A percentile compares a stretch with the other conserved stretches of the same genome.
phyloP scores from a whole-genome alignment of 2,797 vertebrate species.

The Fistularia commersonii region DNA sequence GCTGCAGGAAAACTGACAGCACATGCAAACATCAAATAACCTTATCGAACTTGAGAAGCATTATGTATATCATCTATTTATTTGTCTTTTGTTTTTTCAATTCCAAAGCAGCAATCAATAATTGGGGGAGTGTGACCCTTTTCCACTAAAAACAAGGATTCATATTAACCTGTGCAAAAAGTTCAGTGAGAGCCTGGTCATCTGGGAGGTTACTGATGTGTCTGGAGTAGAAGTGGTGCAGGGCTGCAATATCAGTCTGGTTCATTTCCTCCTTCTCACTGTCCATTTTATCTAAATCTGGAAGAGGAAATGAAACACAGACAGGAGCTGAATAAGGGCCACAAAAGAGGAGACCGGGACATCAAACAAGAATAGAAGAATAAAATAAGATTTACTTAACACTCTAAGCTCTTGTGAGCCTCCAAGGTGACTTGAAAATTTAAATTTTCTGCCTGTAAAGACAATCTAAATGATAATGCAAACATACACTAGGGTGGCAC shows the following conservation, averaged over 20 bases:
- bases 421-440: neutral
- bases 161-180: slow-evolving; percentile 88
- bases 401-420: no score
- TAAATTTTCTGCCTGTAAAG: neutral
- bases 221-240: slow-evolving; percentile 93
- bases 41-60: no score
- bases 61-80: no score
- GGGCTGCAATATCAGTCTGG: slow-evolving; percentile 87
- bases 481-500: no score
- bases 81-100: no score
- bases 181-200: slow-evolving; percentile 81
- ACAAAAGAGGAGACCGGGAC: neutral
- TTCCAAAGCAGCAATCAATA: no score
- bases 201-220: slow-evolving; percentile 86
- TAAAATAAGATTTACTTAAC: neutral
- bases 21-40: no score
- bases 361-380: neutral
- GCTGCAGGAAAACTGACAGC: no score
- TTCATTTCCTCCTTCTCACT: slow-evolving; percentile 94
- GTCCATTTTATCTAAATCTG: slow-evolving; percentile 95
- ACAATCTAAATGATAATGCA: neutral
- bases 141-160: no score
- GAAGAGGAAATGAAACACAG: slow-evolving; percentile 10
- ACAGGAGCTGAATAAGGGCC: neutral
- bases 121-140: no score